These are phyloP conservation scores for Semicossyphus pulcher DNA, from an alignment of 2,113 vertebrate genomes.

Conservation along the genomic window DNA sequence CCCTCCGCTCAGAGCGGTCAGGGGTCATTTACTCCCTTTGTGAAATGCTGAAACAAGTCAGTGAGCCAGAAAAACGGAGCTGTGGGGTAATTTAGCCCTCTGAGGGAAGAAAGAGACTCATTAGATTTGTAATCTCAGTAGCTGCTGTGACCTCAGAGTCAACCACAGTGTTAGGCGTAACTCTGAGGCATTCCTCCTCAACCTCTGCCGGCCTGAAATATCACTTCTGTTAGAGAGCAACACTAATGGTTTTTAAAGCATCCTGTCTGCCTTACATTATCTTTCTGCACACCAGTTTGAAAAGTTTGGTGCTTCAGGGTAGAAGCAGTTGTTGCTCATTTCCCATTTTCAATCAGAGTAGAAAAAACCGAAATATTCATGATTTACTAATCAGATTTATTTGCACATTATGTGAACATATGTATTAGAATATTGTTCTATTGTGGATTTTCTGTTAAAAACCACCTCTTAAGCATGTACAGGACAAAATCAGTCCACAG, in stretches of 20 bases:
- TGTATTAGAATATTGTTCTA: too few relatives aligned
- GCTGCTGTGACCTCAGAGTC: constrained; percentile 27
- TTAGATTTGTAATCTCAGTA: constrained; percentile 52
- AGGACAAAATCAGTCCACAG: too few relatives aligned
- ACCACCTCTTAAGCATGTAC: too few relatives aligned
- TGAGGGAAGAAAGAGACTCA: constrained; percentile 32
- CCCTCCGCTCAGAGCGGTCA: neutral
- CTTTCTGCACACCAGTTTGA: neutral
- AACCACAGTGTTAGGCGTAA: constrained; percentile 10
- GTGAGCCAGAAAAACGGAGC: constrained; percentile 38
- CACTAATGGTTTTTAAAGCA: too few relatives aligned
- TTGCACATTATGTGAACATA: too few relatives aligned
- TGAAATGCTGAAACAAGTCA: constrained; percentile 21
- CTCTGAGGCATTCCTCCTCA: constrained; percentile 6
- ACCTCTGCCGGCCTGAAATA: neutral
- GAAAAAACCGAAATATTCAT: too few relatives aligned
- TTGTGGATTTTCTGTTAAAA: too few relatives aligned
- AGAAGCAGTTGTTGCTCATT: too few relatives aligned
- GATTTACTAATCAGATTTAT: too few relatives aligned
- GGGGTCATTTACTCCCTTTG: constrained; percentile 47
- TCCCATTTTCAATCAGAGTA: too few relatives aligned
- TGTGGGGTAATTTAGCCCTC: constrained; percentile 29
- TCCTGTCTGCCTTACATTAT: neutral
- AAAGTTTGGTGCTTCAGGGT: too few relatives aligned
- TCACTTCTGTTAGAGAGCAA: neutral